These are phyloP conservation scores for Scaptomyza pallida DNA, from an alignment of 1,140 invertebrate genomes.

Conservation along the genomic window DNA sequence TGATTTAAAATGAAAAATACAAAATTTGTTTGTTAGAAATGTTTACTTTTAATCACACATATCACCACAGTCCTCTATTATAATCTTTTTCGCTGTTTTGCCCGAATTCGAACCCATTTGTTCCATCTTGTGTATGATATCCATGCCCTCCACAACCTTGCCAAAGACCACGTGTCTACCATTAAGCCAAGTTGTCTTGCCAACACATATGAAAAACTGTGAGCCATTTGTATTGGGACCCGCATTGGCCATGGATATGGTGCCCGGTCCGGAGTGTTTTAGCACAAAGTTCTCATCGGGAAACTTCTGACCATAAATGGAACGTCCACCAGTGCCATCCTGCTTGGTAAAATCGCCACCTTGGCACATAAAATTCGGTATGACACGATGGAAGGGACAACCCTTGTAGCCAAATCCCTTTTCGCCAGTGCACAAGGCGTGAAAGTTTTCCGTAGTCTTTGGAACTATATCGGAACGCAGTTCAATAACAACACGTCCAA, in stretches of 20 bases:
- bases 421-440: constrained; percentile 95
- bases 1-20: no score
- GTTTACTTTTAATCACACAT: background rate
- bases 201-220: constrained; percentile 97
- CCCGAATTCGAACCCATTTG: constrained; percentile 91
- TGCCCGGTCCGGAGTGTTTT: constrained; percentile 95
- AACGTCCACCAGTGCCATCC: constrained; percentile 97
- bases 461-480: constrained; percentile 93
- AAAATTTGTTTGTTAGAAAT: no score
- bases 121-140: constrained; percentile 95
- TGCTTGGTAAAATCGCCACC: constrained; percentile 96
- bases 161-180: constrained; percentile 98
- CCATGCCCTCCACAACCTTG: constrained; percentile 96
- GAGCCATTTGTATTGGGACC: constrained; percentile 98
- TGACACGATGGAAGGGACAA: constrained; percentile 95
- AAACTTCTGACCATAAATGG: constrained; percentile 97
- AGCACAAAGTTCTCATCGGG: constrained; percentile 97
- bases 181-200: constrained; percentile 96
- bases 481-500: constrained; percentile 85
- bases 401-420: constrained; percentile 96
- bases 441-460: constrained; percentile 96
- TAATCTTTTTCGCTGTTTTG: constrained; percentile 92
- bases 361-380: constrained; percentile 99
- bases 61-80: constrained; percentile 90
- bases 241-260: constrained; percentile 97